A percentile compares a stretch with the other conserved stretches of the same genome.
phyloP scores from a whole-genome alignment of 30 jellyfish, hydroid and myxozoan species.

The Turritopsis dohrnii region DNA sequence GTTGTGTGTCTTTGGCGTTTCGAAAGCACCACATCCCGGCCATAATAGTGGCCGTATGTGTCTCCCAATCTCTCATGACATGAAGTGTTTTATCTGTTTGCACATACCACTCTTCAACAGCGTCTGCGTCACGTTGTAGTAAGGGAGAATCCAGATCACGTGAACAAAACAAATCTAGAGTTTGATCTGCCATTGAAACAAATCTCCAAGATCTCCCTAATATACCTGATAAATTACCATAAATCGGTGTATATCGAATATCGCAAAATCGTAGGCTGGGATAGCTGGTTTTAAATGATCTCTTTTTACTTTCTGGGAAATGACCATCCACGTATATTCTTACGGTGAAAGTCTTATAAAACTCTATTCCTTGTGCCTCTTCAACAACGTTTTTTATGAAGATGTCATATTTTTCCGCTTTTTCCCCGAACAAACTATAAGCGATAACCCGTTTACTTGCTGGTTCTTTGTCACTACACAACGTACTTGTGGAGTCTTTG shows the following conservation, averaged over 20 bases:
- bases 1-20: too few relatives aligned
- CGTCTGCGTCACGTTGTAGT: slow-evolving; percentile 21
- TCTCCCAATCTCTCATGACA: slow-evolving; percentile 18
- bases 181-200: slow-evolving; percentile 20
- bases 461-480: not conserved
- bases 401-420: not conserved
- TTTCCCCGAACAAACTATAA: not conserved
- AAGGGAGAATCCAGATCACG: slow-evolving; percentile 23
- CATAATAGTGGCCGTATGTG: not conserved
- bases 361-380: slow-evolving; percentile 1
- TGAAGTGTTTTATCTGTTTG: not conserved
- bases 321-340: slow-evolving; percentile 10
- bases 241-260: not conserved
- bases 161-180: slow-evolving; percentile 11
- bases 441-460: not conserved
- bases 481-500: not conserved
- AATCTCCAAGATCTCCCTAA: slow-evolving; percentile 17
- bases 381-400: slow-evolving; percentile 4
- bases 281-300: not conserved
- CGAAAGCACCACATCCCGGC: slow-evolving; percentile 14
- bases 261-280: slow-evolving; percentile 17
- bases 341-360: slow-evolving; percentile 1
- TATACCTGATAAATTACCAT: not conserved
- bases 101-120: slow-evolving; percentile 10
- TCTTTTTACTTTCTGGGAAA: not conserved